A percentile compares a stretch with the other conserved stretches of the same genome.
phyloP scores from a whole-genome alignment of 2,888 invertebrate genomes.

The Byasa hedistus region DNA sequence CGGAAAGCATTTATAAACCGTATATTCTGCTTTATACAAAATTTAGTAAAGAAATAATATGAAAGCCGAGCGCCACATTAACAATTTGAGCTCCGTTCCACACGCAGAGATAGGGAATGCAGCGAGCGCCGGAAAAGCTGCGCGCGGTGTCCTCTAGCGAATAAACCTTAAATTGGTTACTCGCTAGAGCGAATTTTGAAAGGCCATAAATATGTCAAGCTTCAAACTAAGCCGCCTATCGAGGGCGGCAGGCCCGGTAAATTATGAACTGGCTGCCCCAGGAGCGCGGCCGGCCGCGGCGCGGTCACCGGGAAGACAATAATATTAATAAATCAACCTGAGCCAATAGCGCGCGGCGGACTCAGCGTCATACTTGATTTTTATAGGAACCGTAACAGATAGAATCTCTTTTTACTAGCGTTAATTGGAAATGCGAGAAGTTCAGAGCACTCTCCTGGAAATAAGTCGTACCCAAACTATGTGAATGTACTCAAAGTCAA shows the following conservation, averaged over 20 bases:
- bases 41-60: too few relatives aligned
- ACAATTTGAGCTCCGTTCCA: neutral
- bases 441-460: too few relatives aligned
- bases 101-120: constrained; percentile 7
- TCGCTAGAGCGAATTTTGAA: constrained; percentile 68
- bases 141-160: constrained; percentile 26
- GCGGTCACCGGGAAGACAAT: constrained; percentile 34
- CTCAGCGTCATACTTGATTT: constrained; percentile 1
- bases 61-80: too few relatives aligned
- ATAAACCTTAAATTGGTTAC: constrained; percentile 48
- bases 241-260: constrained; percentile 69
- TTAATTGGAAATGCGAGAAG: too few relatives aligned
- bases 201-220: constrained; percentile 74
- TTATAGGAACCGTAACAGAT: neutral
- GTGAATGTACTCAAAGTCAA: too few relatives aligned
- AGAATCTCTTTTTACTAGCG: neutral
- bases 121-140: constrained; percentile 22
- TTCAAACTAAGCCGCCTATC: constrained; percentile 79
- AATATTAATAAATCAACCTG: constrained; percentile 41
- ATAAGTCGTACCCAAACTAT: too few relatives aligned
- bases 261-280: constrained; percentile 64
- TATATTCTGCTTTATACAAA: too few relatives aligned
- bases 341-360: constrained; percentile 13
- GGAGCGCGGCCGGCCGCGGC: constrained; percentile 13
- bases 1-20: too few relatives aligned